Percentiles rank a stretch among this genome's conserved stretches.
phyloP scores from a whole-genome alignment of 2,888 invertebrate species.

The Tachina lurida region DNA sequence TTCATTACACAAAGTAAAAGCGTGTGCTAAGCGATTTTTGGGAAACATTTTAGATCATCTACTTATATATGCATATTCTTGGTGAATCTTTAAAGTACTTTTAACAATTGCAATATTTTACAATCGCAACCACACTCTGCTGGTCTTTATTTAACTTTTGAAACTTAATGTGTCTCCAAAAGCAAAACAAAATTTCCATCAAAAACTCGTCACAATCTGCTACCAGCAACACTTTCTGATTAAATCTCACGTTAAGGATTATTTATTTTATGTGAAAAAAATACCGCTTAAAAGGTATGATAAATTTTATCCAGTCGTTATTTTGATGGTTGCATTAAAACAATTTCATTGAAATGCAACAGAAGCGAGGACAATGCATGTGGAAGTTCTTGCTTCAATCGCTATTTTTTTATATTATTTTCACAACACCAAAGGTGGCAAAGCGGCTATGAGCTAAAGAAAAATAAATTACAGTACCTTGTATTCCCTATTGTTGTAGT shows the following conservation, averaged over 20 bases:
- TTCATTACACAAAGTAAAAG: too few species aligned
- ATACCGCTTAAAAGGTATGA: neutral
- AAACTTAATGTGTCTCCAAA: too few species aligned
- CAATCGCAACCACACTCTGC: too few species aligned
- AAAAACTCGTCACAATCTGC: neutral
- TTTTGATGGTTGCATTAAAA: constrained; percentile 1
- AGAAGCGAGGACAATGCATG: constrained; percentile 12
- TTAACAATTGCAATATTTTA: too few species aligned
- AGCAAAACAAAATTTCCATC: too few species aligned
- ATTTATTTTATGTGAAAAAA: neutral
- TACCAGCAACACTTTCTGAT: neutral
- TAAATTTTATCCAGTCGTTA: neutral
- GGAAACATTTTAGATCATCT: too few species aligned
- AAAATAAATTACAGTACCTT: neutral
- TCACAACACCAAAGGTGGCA: neutral
- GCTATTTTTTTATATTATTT: constrained; percentile 3
- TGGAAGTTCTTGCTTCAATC: constrained; percentile 22
- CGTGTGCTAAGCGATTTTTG: too few species aligned
- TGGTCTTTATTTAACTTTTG: too few species aligned
- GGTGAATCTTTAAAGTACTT: too few species aligned
- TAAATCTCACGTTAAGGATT: neutral
- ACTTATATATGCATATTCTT: too few species aligned
- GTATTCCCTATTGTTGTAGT: neutral
- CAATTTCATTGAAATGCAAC: constrained; percentile 14
- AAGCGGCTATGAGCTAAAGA: neutral